Evolutionary conservation across 2,888 invertebrate species (phyloP).

Genomic region (Byasa hedistus): DNA sequence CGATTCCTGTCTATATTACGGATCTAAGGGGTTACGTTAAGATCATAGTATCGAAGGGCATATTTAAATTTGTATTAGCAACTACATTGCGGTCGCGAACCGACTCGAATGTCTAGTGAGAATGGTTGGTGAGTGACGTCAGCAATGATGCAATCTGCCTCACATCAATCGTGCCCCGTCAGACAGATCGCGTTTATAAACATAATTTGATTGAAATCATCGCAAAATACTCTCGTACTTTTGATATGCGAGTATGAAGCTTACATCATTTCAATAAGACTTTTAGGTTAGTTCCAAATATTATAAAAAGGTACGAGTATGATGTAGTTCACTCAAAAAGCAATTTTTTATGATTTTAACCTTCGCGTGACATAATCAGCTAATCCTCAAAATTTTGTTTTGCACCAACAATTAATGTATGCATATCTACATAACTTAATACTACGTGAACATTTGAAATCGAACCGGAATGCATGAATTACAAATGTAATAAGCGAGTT

Average conservation of each 20-base stretch:
- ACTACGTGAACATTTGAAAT: constrained; percentile 11
- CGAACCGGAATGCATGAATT: constrained; percentile 6
- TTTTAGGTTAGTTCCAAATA: neutral
- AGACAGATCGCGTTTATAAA: constrained; percentile 27
- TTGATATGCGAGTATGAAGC: neutral
- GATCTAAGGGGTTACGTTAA: constrained; percentile 35
- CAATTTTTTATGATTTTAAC: too few relatives aligned
- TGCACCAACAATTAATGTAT: too few relatives aligned
- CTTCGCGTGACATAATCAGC: too few relatives aligned
- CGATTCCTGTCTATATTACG: constrained; percentile 22
- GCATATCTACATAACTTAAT: too few relatives aligned
- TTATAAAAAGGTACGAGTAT: neutral
- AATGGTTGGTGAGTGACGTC: constrained; percentile 64
- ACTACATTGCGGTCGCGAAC: constrained; percentile 37
- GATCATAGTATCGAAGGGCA: constrained; percentile 61
- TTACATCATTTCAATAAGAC: constrained; percentile 3
- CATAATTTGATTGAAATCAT: constrained; percentile 23
- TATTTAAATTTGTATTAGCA: constrained; percentile 56
- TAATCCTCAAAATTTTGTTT: too few relatives aligned
- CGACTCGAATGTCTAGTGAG: constrained; percentile 54
- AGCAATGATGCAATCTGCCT: constrained; percentile 68
- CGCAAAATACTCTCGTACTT: constrained; percentile 12
- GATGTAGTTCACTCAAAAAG: too few relatives aligned
- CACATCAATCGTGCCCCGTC: constrained; percentile 40
- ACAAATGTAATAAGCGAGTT: constrained; percentile 21